Base-by-base conservation (phyloP, 2,113 vertebrate genomes). In the Notothenia coriiceps region DNA sequence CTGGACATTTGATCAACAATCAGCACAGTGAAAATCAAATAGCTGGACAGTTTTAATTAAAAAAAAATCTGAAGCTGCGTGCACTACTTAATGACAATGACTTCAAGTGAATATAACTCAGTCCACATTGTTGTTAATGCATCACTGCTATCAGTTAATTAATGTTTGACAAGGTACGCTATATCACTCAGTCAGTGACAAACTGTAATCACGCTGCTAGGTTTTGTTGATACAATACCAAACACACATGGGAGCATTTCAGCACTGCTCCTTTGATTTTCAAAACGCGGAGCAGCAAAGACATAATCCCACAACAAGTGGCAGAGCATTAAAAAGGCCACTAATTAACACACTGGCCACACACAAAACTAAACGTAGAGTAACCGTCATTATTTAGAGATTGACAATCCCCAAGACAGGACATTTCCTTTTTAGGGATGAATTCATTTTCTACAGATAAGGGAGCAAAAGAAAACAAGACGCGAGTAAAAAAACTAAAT, bases 61-160 rank as follows among this genome's bases (percentile, higher is more conserved):
- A 86, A 90, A 54, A 51, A 73, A 22, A 59, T 76, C 66, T 50
- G 1, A 81, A 82, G 81, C 86, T 62, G 47, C 62, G 62, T 83
- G 84, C 85, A 25, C 72, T 80, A 83, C 62, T 55, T 85, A 88
- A 88, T 79, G 77, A 84, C 57, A 72, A 10, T 14, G 74, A 72
- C 84, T 85, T 72, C 33, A 64, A 49, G 63, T 78, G 73, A 83
- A 78, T 70, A 66, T 55, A 83, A 57, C 59, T 81, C 85, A 29
- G 65, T 66, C 51, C 47, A 59, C 72, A 54, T 52, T 80, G 67
- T 50, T 86, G 70, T 70, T 86, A 86, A 83, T 66, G 77, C 77
- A 77, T 86, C 87, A 56, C 67, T 47, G 79, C 92, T 91, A 93
- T 94, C 89, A 90, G 90, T 94, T 93, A 93, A 93, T 94, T 92